Percentiles rank a stretch among this genome's conserved stretches.
Evolutionary conservation across 2,797 vertebrate species (phyloP).

Genomic region (Phyllotis vaccarum): DNA sequence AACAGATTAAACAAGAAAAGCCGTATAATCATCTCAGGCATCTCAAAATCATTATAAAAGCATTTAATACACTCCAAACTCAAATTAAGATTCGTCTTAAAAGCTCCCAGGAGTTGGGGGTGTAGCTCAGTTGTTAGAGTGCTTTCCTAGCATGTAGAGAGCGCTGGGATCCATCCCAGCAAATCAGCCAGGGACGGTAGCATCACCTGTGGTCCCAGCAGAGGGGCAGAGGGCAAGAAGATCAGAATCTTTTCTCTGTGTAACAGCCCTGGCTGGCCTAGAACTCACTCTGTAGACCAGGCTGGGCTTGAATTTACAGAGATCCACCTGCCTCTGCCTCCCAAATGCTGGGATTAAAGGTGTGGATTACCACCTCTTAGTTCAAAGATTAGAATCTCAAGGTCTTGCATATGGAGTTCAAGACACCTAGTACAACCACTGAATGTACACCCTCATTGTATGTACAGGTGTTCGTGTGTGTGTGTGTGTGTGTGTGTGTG

Average conservation of each 20-base stretch:
- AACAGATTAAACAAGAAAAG: conserved; percentile 53
- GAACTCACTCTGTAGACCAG: not conserved
- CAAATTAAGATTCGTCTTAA: conserved; percentile 12
- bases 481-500: not conserved
- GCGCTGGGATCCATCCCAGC: not conserved
- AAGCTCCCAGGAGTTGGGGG: not conserved
- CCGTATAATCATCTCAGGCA: conserved; percentile 3
- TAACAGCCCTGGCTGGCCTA: not conserved
- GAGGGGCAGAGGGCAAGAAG: not conserved
- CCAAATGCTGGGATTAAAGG: not conserved
- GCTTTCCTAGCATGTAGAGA: too few species aligned
- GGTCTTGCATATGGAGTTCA: not conserved
- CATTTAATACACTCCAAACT: conserved; percentile 14
- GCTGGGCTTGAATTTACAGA: not conserved
- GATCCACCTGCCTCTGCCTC: not conserved
- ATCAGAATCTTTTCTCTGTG: not conserved
- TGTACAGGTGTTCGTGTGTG: too few species aligned
- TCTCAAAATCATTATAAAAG: conserved; percentile 12
- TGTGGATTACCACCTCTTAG: rapidly evolving
- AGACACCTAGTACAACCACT: not conserved
- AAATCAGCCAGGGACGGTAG: not conserved
- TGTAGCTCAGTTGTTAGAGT: not conserved
- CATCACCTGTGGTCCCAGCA: not conserved
- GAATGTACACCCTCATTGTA: not conserved
- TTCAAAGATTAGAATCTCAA: not conserved